A percentile compares a stretch with the other conserved stretches of the same genome.
phyloP scores from a whole-genome alignment of 2,888 invertebrate species.

The Napeogenes inachia region DNA sequence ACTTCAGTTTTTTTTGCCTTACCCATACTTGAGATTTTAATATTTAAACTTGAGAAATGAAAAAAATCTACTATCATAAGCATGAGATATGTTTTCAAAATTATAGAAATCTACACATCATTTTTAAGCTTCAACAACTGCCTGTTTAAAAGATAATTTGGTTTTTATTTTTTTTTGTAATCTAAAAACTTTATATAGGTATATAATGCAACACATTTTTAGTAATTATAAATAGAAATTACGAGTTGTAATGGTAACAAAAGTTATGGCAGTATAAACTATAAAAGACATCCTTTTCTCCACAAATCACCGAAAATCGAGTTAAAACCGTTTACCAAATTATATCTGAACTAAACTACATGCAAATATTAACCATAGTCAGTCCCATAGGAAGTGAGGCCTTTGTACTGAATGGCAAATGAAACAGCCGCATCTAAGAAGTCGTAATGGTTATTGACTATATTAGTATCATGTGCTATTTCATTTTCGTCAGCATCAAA shows the following conservation, averaged over 20 bases:
- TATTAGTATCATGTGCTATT: conserved; percentile 39
- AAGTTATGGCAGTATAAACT: conserved; percentile 11
- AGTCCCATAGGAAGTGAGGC: conserved; percentile 75
- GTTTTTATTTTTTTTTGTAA: no score
- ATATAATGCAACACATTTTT: not conserved
- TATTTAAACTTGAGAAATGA: no score
- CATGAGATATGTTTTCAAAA: no score
- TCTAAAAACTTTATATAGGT: not conserved
- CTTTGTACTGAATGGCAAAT: conserved; percentile 85
- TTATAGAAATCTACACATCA: no score
- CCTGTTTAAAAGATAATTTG: no score
- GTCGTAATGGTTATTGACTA: conserved; percentile 62
- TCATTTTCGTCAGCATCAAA: conserved; percentile 40
- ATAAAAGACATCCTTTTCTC: conserved; percentile 6
- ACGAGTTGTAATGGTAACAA: conserved; percentile 20
- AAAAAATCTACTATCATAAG: no score
- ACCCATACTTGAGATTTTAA: no score
- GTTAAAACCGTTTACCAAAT: conserved; percentile 6
- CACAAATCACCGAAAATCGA: conserved; percentile 12
- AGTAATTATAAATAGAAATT: conserved; percentile 7
- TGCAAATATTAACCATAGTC: conserved; percentile 58
- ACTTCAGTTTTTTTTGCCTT: no score
- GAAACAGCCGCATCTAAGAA: conserved; percentile 85
- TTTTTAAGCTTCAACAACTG: no score
- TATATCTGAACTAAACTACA: not conserved